A percentile compares a stretch with the other conserved stretches of the same genome.
phyloP scores from a whole-genome alignment of 2,113 vertebrate species.

The Dissostichus mawsoni region DNA sequence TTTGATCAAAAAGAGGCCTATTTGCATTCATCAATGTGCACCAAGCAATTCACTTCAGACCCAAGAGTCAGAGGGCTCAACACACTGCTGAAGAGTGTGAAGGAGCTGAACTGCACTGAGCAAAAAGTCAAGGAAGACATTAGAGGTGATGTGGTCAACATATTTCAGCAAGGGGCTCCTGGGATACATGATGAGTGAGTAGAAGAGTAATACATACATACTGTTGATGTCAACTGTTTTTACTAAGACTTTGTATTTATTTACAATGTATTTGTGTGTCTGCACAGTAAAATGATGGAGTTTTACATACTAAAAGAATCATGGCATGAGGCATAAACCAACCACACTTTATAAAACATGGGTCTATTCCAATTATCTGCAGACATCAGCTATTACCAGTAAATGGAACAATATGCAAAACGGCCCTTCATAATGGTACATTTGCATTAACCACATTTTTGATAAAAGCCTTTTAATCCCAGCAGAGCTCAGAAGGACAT shows the following conservation, averaged over 20 bases:
- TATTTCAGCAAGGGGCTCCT: neutral
- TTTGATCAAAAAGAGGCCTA: neutral
- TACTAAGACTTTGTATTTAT: neutral
- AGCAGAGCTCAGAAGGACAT: conserved; percentile 15
- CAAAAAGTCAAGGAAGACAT: conserved; percentile 13
- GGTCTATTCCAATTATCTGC: conserved; percentile 10
- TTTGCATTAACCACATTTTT: conserved; percentile 45
- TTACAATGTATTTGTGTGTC: neutral
- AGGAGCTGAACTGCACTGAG: conserved; percentile 4
- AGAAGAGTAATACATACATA: neutral
- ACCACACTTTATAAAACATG: neutral
- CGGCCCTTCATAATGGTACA: conserved; percentile 19
- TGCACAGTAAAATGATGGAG: neutral
- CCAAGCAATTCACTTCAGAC: neutral
- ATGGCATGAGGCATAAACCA: neutral
- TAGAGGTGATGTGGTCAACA: conserved; percentile 27
- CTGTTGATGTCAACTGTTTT: neutral
- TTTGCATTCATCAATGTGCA: conserved; percentile 10
- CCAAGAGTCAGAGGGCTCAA: neutral
- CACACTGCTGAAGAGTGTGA: conserved; percentile 7
- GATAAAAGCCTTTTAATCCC: conserved; percentile 44
- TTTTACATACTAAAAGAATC: neutral
- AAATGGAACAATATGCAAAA: conserved; percentile 29
- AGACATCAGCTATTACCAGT: conserved; percentile 10
- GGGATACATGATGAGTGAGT: conserved; percentile 2